Base-by-base conservation (phyloP, 1,140 invertebrate genomes). In the Acyrthosiphon pisum region DNA sequence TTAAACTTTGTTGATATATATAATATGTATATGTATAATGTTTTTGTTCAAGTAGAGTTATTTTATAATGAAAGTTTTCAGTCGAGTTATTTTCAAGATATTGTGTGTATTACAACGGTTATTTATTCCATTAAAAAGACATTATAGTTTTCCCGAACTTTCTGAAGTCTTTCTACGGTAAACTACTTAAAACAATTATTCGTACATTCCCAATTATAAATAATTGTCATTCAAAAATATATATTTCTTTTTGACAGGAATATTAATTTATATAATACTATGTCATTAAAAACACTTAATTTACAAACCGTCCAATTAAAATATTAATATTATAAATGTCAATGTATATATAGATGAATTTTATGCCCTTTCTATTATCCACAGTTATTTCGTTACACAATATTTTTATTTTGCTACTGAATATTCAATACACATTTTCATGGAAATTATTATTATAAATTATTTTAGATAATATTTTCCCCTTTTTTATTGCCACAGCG, bases 1-100 rank as follows among this genome's bases (percentile, higher is more conserved):
- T 35, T 50, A 35, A 88, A 88, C 46, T 88, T 88, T 88, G 35
- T 41, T 20, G 41, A 6, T 81, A 60, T 68, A 9, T 37, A 8
- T 81, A 81, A 2, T 81, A 81, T 83, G 6, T 81, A 35, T 20
- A 30, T 41, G 9, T 44, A 86, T 30, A 86, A 30, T n/a, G 22
- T 35, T 83, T 83, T 83, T 83, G 35, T 35, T 37, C 35, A 35
- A 37, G 76, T 86, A n/a, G 22, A 87, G 23, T 44, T 41, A 53
- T 35, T 50, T 88, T 88, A 88, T n/a, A 88, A 48, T 35, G 87
- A 88, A 88, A 88, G 46, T 88, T 88, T 88, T 35, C 30, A 23
- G 87, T 88, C 2, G 48, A 53, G 46, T 88, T 50, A 88, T 53
- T 88, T 22, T 88, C 86, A 48, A 48, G 84, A 87, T 26, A 46